Evolutionary conservation across 2,888 invertebrate species (phyloP), one percentile per base, ranked within the genome.

Genomic region (Megaustenia siamemsis): DNA sequence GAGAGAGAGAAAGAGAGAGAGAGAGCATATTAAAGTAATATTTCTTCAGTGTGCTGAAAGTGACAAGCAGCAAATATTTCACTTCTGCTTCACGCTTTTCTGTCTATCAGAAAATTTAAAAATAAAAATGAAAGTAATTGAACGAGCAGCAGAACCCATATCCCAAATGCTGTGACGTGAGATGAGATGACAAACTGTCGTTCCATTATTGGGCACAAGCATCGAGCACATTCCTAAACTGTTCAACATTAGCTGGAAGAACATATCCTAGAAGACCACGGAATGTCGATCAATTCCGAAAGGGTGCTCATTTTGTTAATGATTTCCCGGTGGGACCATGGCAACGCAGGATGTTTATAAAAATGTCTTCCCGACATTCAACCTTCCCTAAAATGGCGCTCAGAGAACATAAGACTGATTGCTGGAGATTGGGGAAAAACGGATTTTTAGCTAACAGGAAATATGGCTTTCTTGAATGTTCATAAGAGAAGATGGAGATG

Each of bases 1-100:
- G 77, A 77, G 53, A 43, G 77, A 77, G 77, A 77, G 53, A 77
- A 38, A 77, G 77, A 77, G 77, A 77, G 60, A 77, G 77, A 43
- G 60, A 77, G 56, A 77, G 56, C n/a, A 45, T 24, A 60, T 24
- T 32, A 28, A 28, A 63, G 28, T 21, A 56, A 56, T 56, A 56
- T 56, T 21, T 56, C 56, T 21, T 21, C 15, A 4, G 10, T 15
- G 10, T 4, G 4, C 10, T 15, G 15, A 56, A 15, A 56, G 4
- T n/a, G 60, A 24, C 60, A 60, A 8, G 60, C 15, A 15, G 12
- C 4, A 8, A 60, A 60, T 60, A 60, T 60, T 60, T 60, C 60
- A n/a, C 1, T 28, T 60, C 4, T 28, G 28, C 60, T 60, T n/a
- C 4, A 28, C 28, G 60, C 21, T n/a, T 4, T 60, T 4, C n/a